Base-by-base conservation (phyloP, 2,888 invertebrate genomes). In the Nomada lathburiana region DNA sequence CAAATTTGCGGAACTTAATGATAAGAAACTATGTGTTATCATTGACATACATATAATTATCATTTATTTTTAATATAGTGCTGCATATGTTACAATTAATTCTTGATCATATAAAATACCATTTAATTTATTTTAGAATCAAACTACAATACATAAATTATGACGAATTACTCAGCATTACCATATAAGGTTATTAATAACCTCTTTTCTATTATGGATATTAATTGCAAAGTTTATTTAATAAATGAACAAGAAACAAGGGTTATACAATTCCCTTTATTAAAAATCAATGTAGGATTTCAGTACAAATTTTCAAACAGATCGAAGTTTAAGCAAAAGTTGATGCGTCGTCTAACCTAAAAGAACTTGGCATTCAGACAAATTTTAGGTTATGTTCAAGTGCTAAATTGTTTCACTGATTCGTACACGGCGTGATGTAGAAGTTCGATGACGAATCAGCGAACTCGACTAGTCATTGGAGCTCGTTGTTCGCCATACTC, bases 381-480 rank as follows among this genome's bases (percentile, higher is more conserved):
- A 13, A 52, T 55, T 13, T 50, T 47, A 80, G 76, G 70, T 80
- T 80, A 76, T 10, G 57, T 76, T 70, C 29, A 16, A 4, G 10
- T 5, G 3, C 20, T 4, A 29, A 55, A 47, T 23, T 20, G 20
- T 16, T 50, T 13, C 11, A 3, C 5, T 5, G 50, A 20, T 57
- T 52, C 13, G 2, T 4, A 16, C 44, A 11, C 20, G 59, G 18
- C 20, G 13, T 55, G 52, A 62, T 53, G 36, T 3, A 20, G 18
- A 70, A 52, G 36, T 60, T 71, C 59, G 64, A 74, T 57, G 47
- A 53, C 73, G 75, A 80, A 52, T 63, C 36, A 42, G 23, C 36
- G 60, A 64, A 62, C 69, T 71, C 64, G 59, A 73, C 59, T 7
- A 64, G 68, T 77, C 79, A 82, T 82, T 76, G 82, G 76, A 57